A percentile compares a stretch with the other conserved stretches of the same genome.
These are phyloP conservation scores for Heliconius melpomene DNA, from an alignment of 1,140 invertebrate genomes.

Conservation along the genomic window DNA sequence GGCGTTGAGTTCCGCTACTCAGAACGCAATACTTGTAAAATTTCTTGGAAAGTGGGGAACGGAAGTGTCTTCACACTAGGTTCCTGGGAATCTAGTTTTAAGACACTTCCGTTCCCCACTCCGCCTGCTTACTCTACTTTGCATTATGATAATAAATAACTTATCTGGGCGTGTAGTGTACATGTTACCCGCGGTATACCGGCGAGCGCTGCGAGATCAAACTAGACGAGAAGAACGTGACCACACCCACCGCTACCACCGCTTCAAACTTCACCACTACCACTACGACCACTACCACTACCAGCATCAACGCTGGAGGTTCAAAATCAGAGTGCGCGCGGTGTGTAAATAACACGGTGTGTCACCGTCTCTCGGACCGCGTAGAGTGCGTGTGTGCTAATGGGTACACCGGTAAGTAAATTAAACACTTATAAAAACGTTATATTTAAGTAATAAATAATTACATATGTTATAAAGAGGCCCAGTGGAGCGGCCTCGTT, in stretches of 20 bases:
- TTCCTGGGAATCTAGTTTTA: no score
- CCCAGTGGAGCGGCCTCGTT: no score
- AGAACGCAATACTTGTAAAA: no score
- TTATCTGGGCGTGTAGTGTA: conserved; percentile 70
- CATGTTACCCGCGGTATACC: conserved; percentile 84
- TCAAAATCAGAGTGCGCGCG: conserved; percentile 57
- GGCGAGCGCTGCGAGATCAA: conserved; percentile 85
- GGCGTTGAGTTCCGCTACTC: no score
- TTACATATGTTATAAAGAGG: no score
- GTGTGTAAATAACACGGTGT: conserved; percentile 74
- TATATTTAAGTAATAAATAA: no score
- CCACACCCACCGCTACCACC: background rate
- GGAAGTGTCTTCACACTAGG: no score
- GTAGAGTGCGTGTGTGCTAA: conserved; percentile 83
- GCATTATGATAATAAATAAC: no score
- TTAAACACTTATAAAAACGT: no score
- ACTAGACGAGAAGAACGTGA: background rate
- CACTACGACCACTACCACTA: background rate
- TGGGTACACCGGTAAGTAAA: conserved; percentile 70
- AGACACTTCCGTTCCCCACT: no score
- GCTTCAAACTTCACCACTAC: background rate
- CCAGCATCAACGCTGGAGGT: background rate
- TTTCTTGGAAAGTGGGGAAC: no score
- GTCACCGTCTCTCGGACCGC: conserved; percentile 72
- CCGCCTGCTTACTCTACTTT: no score